phyloP scores from a whole-genome alignment of 1,140 invertebrate genomes.

The Hylaeus anthracinus region DNA sequence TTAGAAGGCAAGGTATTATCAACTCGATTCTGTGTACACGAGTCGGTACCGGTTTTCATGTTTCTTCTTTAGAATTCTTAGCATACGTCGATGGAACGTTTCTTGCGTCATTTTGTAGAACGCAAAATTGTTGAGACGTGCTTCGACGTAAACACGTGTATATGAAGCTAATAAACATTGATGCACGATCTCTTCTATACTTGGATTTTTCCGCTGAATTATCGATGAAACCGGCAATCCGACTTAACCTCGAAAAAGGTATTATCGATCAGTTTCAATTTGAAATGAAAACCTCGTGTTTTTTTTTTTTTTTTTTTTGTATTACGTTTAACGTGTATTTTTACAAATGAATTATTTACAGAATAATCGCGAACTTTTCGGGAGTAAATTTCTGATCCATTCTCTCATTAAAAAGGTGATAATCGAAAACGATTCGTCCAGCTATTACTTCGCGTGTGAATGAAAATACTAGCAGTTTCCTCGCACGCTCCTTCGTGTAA shows the following conservation, averaged over 20 bases:
- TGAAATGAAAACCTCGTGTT: background rate
- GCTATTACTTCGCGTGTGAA: background rate
- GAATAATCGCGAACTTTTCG: background rate
- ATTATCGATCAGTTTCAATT: background rate
- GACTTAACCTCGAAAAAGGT: background rate
- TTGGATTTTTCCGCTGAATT: background rate
- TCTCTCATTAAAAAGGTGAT: too few species aligned
- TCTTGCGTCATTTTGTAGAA: background rate
- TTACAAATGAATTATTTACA: conserved; percentile 19
- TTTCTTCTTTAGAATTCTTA: background rate
- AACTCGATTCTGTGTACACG: background rate
- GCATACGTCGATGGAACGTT: background rate
- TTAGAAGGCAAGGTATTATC: background rate
- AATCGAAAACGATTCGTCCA: background rate
- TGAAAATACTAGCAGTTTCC: background rate
- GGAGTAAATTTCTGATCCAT: conserved; percentile 4
- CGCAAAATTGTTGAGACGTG: background rate
- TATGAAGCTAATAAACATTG: background rate
- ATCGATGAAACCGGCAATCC: background rate
- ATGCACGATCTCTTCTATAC: background rate
- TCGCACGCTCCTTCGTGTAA: background rate
- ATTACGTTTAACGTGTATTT: conserved; percentile 11
- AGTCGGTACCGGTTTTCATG: background rate
- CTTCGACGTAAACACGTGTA: background rate
- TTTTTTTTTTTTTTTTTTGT: background rate